Conservation (phyloP, 2,888 invertebrate species). For the Volucella bombylans region DNA sequence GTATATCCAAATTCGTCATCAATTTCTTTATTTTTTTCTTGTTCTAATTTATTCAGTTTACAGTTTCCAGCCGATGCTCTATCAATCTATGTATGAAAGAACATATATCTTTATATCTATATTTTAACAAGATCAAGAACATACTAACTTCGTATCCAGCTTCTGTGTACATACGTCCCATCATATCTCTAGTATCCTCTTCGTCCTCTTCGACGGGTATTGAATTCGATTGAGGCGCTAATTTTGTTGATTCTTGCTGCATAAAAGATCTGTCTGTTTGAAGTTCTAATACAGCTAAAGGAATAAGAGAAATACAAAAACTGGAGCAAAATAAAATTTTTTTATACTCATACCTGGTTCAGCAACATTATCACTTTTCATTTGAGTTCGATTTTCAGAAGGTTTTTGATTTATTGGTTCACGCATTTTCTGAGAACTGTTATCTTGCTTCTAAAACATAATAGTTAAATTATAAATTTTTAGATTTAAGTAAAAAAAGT, state of each 20-base stretch:
- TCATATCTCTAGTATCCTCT: slow-evolving; percentile 89
- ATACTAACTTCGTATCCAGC: slow-evolving; percentile 88
- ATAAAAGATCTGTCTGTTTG: slow-evolving; percentile 76
- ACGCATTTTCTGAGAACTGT: slow-evolving; percentile 28
- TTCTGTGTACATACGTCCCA: slow-evolving; percentile 90
- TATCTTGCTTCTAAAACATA: slow-evolving; percentile 52
- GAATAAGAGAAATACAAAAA: background rate
- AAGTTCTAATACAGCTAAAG: slow-evolving; percentile 2
- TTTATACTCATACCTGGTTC: slow-evolving; percentile 74
- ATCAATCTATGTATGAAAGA: slow-evolving; percentile 87
- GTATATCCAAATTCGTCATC: slow-evolving; percentile 98
- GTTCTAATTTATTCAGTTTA: slow-evolving; percentile 89
- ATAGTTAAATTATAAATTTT: background rate
- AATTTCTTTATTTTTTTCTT: slow-evolving; percentile 90
- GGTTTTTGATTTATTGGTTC: slow-evolving; percentile 74
- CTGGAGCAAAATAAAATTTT: background rate
- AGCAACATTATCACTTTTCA: slow-evolving; percentile 77
- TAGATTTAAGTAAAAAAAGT: background rate
- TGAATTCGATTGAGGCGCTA: slow-evolving; percentile 14
- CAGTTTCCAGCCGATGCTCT: slow-evolving; percentile 94
- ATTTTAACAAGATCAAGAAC: background rate
- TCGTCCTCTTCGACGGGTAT: slow-evolving; percentile 84
- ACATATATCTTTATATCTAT: background rate
- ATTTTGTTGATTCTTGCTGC: slow-evolving; percentile 74
- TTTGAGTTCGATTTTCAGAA: slow-evolving; percentile 79